Conservation (phyloP, 2,888 invertebrate genomes). For the Mechanitis messenoides region DNA sequence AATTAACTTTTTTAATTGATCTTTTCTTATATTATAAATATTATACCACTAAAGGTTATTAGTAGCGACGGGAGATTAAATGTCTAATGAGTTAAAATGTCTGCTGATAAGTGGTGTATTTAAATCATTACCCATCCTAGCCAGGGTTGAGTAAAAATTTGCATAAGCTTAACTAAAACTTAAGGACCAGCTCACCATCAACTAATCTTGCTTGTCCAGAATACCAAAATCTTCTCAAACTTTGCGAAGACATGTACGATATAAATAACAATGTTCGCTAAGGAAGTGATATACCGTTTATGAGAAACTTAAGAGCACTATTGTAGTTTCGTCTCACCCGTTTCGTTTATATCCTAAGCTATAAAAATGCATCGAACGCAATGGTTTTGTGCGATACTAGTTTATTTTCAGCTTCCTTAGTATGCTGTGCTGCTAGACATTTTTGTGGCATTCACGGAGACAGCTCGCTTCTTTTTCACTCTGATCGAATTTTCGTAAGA, state of each 20-base stretch:
- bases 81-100: too few species aligned
- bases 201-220: conserved; percentile 51
- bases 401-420: conserved; percentile 43
- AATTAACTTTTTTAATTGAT: too few species aligned
- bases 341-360: conserved; percentile 56
- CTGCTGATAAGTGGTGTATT: background rate
- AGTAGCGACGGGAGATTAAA: too few species aligned
- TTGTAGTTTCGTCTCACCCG: conserved; percentile 57
- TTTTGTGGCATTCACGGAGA: conserved; percentile 33
- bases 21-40: too few species aligned
- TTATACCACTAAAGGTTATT: too few species aligned
- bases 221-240: conserved; percentile 35
- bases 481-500: background rate
- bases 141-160: background rate
- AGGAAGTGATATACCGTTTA: conserved; percentile 67
- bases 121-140: background rate
- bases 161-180: conserved; percentile 5
- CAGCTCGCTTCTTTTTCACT: conserved; percentile 21
- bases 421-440: conserved; percentile 34
- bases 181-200: conserved; percentile 31
- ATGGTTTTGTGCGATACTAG: conserved; percentile 44
- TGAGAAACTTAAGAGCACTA: conserved; percentile 61
- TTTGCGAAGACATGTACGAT: conserved; percentile 28
- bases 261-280: conserved; percentile 58
- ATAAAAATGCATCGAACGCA: conserved; percentile 72